Evolutionary conservation across 1,140 invertebrate genomes (phyloP).

Genomic region (Nomia melanderi): DNA sequence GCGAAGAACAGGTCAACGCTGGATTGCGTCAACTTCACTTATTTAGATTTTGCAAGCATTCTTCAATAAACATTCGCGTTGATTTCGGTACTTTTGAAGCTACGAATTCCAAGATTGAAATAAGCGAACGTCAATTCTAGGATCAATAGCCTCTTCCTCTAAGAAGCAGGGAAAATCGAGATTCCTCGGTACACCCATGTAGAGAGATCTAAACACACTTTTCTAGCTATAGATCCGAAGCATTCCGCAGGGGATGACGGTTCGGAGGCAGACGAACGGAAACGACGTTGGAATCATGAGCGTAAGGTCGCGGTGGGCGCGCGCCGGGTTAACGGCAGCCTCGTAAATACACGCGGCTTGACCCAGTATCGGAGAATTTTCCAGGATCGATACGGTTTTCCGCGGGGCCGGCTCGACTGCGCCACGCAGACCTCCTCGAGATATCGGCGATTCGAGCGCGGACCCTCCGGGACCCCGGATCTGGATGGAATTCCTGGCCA

Average conservation of each 20-base stretch:
- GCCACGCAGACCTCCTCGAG: slow-evolving; percentile 33
- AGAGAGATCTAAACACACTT: too few species aligned
- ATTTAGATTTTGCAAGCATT: too few species aligned
- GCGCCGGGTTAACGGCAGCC: slow-evolving; percentile 16
- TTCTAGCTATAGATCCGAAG: too few species aligned
- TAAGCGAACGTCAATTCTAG: too few species aligned
- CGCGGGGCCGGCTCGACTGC: slow-evolving; percentile 3
- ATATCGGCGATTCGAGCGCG: slow-evolving; percentile 2
- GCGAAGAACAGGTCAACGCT: too few species aligned
- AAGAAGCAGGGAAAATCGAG: too few species aligned
- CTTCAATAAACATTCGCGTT: too few species aligned
- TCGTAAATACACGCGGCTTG: slow-evolving; percentile 58
- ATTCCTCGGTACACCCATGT: too few species aligned
- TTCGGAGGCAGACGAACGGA: neutral
- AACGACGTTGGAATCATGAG: slow-evolving; percentile 18
- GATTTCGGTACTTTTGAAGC: too few species aligned
- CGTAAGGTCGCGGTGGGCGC: slow-evolving; percentile 15
- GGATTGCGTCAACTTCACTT: too few species aligned
- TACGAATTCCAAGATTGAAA: too few species aligned
- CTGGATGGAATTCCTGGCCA: neutral
- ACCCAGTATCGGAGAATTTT: slow-evolving; percentile 65
- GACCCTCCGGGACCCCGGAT: neutral
- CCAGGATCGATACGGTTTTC: slow-evolving; percentile 63
- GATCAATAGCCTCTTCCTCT: too few species aligned
- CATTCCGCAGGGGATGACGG: neutral